Evolutionary conservation across 2,797 vertebrate species (phyloP), one percentile per base, ranked within the genome.

Genomic region (Diglossa cyanea): DNA sequence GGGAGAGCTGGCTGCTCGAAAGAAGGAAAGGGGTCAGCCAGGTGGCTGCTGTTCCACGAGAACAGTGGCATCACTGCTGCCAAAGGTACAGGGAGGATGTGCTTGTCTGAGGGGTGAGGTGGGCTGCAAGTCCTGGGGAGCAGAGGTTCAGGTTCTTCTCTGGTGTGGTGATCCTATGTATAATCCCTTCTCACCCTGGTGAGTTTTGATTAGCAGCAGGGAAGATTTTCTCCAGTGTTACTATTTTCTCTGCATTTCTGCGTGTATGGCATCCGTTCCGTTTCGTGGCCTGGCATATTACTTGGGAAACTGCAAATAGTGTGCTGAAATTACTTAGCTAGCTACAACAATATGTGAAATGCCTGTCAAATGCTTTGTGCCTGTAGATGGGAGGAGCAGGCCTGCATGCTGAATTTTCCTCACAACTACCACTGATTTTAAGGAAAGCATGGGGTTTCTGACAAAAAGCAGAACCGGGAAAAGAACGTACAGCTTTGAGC

Each of bases 241-340:
- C 42, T 90, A 2, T 78, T 92, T 94, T 31, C 70, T 61, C 68
- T 85, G 55, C 57, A 16, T 84, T 93, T 85, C 72, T 73, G 55
- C 2, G 7, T 17, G 47, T 42, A 7, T n/a, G 31, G 45, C 74
- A 74, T 67, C 78, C 3, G 0, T 85, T 94, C 65, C 5, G 1
- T 92, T 92, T 86, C 0, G 0, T 67, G 80, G 65, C 57, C 79
- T 80, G 82, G 21, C 62, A 16, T 58, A 68, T 82, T 82, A 70
- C 63, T 82, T 57, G 57, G 57, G 83, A 83, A 91, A 82, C 84
- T 81, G 84, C 62, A 93, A 83, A 88, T 45, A 78, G 51, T 11
- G 35, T 90, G 75, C 44, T 88, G 87, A 66, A 88, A 91, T 83
- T 72, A 86, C 78, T 91, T 91, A 68, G 75, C 72, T 82, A 62